Evolutionary conservation across 2,888 invertebrate species (phyloP).

Genomic region (Heliconius hortense): DNA sequence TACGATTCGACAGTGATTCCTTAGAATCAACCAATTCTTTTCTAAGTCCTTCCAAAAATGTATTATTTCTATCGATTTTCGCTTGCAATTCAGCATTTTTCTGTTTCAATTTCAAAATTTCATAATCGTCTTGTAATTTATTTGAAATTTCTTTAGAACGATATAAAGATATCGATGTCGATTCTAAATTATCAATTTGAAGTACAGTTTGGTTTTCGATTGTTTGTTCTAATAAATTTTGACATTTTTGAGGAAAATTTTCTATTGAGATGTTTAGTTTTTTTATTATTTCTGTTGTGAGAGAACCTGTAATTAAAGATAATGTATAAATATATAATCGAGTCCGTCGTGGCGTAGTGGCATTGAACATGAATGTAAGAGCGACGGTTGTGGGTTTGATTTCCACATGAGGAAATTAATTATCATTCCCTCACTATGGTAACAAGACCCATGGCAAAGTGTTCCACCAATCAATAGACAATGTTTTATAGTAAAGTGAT

Average conservation of each 20-base stretch:
- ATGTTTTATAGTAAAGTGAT: no score
- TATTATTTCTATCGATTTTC: conserved; percentile 66
- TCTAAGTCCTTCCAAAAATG: conserved; percentile 57
- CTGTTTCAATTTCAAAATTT: conserved; percentile 65
- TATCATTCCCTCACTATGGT: not conserved
- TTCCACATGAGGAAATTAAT: not conserved
- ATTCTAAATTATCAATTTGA: conserved; percentile 57
- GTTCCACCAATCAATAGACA: no score
- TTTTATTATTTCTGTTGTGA: conserved; percentile 58
- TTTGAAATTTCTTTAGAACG: conserved; percentile 55
- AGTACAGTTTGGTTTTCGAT: conserved; percentile 51
- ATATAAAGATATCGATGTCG: conserved; percentile 57
- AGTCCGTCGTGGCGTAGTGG: not conserved
- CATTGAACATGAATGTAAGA: no score
- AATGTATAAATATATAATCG: conserved; percentile 4
- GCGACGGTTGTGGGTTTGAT: not conserved
- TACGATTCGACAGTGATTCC: conserved; percentile 52
- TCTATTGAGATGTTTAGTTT: conserved; percentile 64
- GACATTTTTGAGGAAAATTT: conserved; percentile 63
- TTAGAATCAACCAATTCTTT: conserved; percentile 62
- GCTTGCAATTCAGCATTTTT: conserved; percentile 61
- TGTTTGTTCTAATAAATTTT: conserved; percentile 55
- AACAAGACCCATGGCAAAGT: not conserved
- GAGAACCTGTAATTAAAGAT: conserved; percentile 51
- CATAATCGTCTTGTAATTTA: conserved; percentile 65